Base-by-base conservation (phyloP, 2,113 vertebrate genomes). In the Vanacampus margaritifer region DNA sequence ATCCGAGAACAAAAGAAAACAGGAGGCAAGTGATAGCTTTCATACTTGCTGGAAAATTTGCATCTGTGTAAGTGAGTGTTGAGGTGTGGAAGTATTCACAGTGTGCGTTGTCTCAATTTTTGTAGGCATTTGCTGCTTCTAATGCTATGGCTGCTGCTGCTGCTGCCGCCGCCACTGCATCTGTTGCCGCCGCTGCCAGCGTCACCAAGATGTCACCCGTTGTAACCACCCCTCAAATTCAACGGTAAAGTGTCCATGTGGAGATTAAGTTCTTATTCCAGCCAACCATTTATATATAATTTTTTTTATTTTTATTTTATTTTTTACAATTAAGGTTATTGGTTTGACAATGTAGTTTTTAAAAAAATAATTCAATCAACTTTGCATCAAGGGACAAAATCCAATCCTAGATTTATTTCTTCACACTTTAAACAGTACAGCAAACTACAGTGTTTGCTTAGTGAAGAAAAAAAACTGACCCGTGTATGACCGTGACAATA, bases 1-100 rank as follows among this genome's bases (percentile, higher is more conserved):
- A 37, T 93, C 90, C 17, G 96, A 98, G 71, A 95, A 97, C 85
- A 96, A 94, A 90, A 96, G 94, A 88, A 93, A 90, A 89, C 92
- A 94, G 69, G 95, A 98, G 89, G 97, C 98, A 79, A 83, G 79
- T 67, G 8, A 21, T 14, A 1, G 2, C 36, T 67, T 72, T 77
- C 16, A 39, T 69, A 7, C 2, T 61, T 53, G 10, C 11, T 56
- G 1, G 37, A 58, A 19, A 21, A 7, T 68, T 46, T 56, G 9
- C 4, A 32, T 5, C 7, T 56, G 23, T 26, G n/a, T 28, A 11
- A 54, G 1, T 1, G 13, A 32, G 32, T 17, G 12, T 28, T 5
- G 11, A 23, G 53, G 5, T 37, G 1, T 8, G 13, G 50, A 58
- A 64, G 45, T 36, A 4, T 5, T 26, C 24, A 81, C 45, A 28